Percentiles rank a stretch among this genome's conserved stretches.
These are phyloP conservation scores for Sarcophaga bullata DNA, from an alignment of 1,140 invertebrate genomes.

Conservation along the genomic window DNA sequence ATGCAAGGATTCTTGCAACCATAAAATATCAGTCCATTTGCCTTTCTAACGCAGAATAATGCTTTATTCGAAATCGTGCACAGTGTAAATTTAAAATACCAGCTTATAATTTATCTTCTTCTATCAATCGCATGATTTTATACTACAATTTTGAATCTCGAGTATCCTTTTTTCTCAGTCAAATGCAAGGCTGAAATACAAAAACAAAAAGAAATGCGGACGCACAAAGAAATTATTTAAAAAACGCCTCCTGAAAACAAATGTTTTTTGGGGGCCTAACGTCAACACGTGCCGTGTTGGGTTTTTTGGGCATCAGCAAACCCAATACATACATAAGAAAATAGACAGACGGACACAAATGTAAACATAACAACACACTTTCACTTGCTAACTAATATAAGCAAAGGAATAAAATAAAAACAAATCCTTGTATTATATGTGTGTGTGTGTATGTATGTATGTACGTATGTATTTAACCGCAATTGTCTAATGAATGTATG, in stretches of 20 bases:
- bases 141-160: conserved; percentile 13
- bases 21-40: no score
- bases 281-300: conserved; percentile 37
- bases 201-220: neutral
- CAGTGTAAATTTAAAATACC: no score
- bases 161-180: neutral
- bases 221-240: neutral
- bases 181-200: neutral
- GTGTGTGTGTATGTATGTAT: no score
- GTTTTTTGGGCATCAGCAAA: neutral
- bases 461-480: neutral
- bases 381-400: neutral
- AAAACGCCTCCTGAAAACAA: conserved; percentile 8
- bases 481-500: conserved; percentile 15
- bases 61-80: no score
- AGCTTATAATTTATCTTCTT: neutral
- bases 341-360: neutral
- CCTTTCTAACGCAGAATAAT: no score
- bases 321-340: neutral
- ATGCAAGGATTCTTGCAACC: no score
- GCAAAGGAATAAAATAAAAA: neutral
- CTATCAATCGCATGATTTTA: conserved; percentile 7
- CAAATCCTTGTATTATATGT: no score
- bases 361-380: neutral
- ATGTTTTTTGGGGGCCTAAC: conserved; percentile 19